Base-by-base conservation (phyloP, 92 coral and sea anemone species). In the Heteractis magnifica region DNA sequence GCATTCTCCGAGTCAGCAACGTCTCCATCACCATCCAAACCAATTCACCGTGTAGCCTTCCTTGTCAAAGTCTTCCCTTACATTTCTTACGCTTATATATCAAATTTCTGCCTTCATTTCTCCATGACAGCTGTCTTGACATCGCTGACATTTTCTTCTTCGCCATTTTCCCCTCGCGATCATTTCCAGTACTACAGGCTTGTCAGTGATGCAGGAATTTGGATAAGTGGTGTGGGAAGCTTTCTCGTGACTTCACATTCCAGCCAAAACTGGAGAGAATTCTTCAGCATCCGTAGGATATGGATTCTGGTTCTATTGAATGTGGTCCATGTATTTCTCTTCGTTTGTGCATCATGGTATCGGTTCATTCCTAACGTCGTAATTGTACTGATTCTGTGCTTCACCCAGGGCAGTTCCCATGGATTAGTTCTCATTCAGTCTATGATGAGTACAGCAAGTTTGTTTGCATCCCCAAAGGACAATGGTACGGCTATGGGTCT, bases 281-380 rank as follows among this genome's bases (percentile, higher is more conserved):
- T 44, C 49, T 60, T 79, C 14, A 52, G 48, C 20, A 79, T 44
- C 11, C 21, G 52, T 10, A 79, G 26, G 52, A 44, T 60, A 10
- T 79, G 71, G 82, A 10, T 79, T 34, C 41, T 79, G 10, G 71
- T 79, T 59, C 5, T 79, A 26, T 6, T 79, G 50, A 48, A 48
- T 14, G 34, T 79, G 7, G 51, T 72, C 9, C 82, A 79, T 79
- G n/a, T 79, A 10, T 23, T 79, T 15, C n/a, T 53, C 8, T 77
- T 77, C 19, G 6, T 77, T 55, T 51, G 51, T 16, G 80, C 68
- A 77, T 77, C 82, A 34, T 79, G 82, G 82, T 60, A 59, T 60
- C 82, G 52, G 59, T 79, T 79, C 13, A 21, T 79, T 8, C 51
- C 82, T 6, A 58, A 50, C 55, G 53, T 79, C 44, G 13, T 56